These are phyloP conservation scores for Meles meles DNA, from an alignment of 2,113 vertebrate species.

Conservation along the genomic window DNA sequence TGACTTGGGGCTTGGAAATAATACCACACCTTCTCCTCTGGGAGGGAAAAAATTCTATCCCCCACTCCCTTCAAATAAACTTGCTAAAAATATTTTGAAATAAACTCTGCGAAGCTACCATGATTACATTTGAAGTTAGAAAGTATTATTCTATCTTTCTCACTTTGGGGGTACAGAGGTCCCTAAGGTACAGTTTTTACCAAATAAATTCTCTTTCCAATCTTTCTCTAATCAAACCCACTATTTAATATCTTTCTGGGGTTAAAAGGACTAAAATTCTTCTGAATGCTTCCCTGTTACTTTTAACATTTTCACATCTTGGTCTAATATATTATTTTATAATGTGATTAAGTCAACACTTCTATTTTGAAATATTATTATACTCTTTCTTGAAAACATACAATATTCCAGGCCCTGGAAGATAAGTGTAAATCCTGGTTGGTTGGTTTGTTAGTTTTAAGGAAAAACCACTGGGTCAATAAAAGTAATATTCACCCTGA, in stretches of 20 bases:
- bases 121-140: neutral
- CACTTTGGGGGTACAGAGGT: neutral
- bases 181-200: neutral
- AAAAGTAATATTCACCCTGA: neutral
- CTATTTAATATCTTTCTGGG: neutral
- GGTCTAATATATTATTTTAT: neutral
- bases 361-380: neutral
- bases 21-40: neutral
- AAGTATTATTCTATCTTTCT: neutral
- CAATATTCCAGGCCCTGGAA: neutral
- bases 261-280: neutral
- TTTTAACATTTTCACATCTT: neutral
- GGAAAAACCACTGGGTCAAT: neutral
- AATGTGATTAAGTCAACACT: neutral
- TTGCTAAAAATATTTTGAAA: neutral
- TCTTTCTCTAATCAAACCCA: neutral
- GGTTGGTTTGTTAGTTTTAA: neutral
- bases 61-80: neutral
- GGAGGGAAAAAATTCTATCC: neutral
- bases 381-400: neutral
- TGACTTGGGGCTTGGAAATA: neutral
- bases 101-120: neutral
- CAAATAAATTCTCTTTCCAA: neutral
- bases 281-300: neutral
- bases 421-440: neutral